phyloP scores from a whole-genome alignment of 2,113 vertebrate species.

The Aphyosemion australe region DNA sequence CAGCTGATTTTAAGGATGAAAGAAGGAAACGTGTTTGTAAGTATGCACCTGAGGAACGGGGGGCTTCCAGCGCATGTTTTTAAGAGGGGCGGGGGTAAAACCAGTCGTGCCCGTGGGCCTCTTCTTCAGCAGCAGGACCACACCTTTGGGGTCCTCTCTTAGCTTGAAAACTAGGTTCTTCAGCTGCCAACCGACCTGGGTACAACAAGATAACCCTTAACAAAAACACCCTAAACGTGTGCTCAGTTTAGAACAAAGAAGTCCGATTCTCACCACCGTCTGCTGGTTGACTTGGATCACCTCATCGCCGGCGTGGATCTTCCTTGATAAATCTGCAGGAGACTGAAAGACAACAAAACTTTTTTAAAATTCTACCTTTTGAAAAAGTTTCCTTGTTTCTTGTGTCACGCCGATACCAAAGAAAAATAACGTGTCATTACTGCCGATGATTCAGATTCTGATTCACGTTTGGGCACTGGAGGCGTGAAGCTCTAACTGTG shows the following conservation, averaged over 20 bases:
- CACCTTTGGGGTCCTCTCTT: slow-evolving; percentile 91
- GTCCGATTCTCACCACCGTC: slow-evolving; percentile 87
- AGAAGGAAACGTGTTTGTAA: slow-evolving; percentile 2
- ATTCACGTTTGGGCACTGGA: slow-evolving; percentile 49
- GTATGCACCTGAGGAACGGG: slow-evolving; percentile 87
- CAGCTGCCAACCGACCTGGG: slow-evolving; percentile 96
- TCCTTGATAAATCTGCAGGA: slow-evolving; percentile 90
- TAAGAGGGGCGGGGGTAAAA: slow-evolving; percentile 92
- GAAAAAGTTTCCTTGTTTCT: slow-evolving; percentile 12
- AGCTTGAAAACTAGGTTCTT: slow-evolving; percentile 93
- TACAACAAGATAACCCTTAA: background rate
- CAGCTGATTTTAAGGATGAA: background rate
- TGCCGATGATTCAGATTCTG: slow-evolving; percentile 64
- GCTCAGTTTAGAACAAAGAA: background rate
- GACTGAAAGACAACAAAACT: slow-evolving; percentile 77
- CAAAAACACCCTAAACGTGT: background rate
- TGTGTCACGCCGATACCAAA: slow-evolving; percentile 42
- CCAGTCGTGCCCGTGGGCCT: slow-evolving; percentile 89
- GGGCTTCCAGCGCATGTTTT: slow-evolving; percentile 97
- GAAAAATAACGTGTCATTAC: slow-evolving; percentile 46
- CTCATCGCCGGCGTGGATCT: slow-evolving; percentile 97
- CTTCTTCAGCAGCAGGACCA: slow-evolving; percentile 91
- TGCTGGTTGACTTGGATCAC: slow-evolving; percentile 96
- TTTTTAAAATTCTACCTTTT: background rate
- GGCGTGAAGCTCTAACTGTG: slow-evolving; percentile 42